Evolutionary conservation across 2,888 invertebrate species (phyloP).

Genomic region (Gibbula magus): DNA sequence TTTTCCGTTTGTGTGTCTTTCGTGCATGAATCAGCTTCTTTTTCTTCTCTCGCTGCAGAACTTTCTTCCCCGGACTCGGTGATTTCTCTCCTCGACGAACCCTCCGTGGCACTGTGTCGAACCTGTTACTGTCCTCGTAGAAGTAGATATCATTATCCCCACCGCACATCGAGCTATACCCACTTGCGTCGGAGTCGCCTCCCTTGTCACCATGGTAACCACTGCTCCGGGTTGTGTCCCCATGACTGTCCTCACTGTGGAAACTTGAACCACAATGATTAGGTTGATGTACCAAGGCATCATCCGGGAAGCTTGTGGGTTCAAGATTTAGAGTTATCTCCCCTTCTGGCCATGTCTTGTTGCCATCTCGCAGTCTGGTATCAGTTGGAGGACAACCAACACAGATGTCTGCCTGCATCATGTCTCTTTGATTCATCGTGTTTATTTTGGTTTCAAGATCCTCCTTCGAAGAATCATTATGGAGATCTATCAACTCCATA

Average conservation of each 20-base stretch:
- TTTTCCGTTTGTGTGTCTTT: slow-evolving; percentile 14
- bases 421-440: neutral
- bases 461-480: neutral
- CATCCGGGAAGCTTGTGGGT: neutral
- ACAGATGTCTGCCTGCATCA: neutral
- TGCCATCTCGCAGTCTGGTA: neutral
- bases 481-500: too few relatives aligned
- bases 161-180: slow-evolving; percentile 15
- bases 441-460: neutral
- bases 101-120: slow-evolving; percentile 15
- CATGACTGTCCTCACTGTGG: slow-evolving; percentile 3
- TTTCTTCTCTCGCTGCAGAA: slow-evolving; percentile 21
- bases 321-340: too few relatives aligned
- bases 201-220: neutral
- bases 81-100: neutral
- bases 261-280: neutral
- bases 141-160: slow-evolving; percentile 16
- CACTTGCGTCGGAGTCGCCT: slow-evolving; percentile 12
- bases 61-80: slow-evolving; percentile 7
- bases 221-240: neutral
- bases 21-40: slow-evolving; percentile 25
- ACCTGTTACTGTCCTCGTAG: slow-evolving; percentile 18
- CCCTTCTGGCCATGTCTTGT: too few relatives aligned
- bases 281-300: neutral
- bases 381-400: neutral